Base-by-base conservation (phyloP, 2,797 vertebrate species). In the Acanthopagrus latus region DNA sequence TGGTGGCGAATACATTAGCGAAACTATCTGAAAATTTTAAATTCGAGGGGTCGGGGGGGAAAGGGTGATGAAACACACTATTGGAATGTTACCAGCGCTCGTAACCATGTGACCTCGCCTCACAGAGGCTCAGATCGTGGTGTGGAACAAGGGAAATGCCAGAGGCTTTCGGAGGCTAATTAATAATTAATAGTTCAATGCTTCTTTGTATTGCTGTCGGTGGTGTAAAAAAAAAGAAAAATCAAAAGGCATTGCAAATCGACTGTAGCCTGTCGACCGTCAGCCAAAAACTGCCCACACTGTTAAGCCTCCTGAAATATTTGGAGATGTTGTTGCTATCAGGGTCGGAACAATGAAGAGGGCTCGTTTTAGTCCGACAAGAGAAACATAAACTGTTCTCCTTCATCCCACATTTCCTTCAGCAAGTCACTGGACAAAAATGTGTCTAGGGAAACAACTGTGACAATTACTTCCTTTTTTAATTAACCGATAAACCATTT, bases 241-340 rank as follows among this genome's bases (percentile, higher is more conserved):
- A 89, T 86, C 77, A 86, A 87, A 93, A 85, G 55, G 85, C 65
- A 81, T 84, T 50, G 20, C 43, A 85, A 80, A 89, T 84, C 78
- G 74, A 29, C 18, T 4, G 60, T 27, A 74, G 70, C 57, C 16
- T 58, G 38, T 67, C 52, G 43, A 3, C 46, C 4, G 2, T 20
- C 51, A 78, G 76, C 65, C 69, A 55, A 60, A 60, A 71, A 52
- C 79, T 73, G 69, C 68, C 73, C 43, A 76, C 64, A 67, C 38
- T 25, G 50, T 29, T 25, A 6, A 69, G 47, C 21, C 66, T 23
- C 18, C 25, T 38, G 25, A 76, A 76, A 71, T 18, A 1, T n/a
- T 60, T 27, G 13, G 1, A 60, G 33, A 76, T 55, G 4, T n/a
- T 56, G 38, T 47, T 69, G 14, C n/a, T 69, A 44, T 59, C 41